Evolutionary conservation across 1,140 invertebrate species (phyloP), one percentile per base, ranked within the genome.

Genomic region (Euwallacea fornicatus): DNA sequence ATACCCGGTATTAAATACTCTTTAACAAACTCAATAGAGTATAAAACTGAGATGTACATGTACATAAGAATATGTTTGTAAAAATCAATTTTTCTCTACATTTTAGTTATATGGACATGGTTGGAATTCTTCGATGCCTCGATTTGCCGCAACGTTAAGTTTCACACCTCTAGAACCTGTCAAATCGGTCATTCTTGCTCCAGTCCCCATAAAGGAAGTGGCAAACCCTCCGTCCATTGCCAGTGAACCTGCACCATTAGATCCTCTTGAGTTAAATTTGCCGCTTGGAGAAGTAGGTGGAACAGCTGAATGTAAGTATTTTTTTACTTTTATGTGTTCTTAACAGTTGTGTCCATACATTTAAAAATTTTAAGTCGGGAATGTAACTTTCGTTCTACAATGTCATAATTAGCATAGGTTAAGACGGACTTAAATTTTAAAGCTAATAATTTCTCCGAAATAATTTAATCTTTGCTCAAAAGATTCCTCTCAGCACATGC

Each of bases 111-210:
- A 91, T 84, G 91, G 90, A 16, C 88, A 90, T 43, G 87, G 90
- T 73, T 92, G 91, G 91, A 91, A 89, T 81, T 82, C 86, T 41
- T 87, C 86, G 47, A 88, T 92, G 84, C 92, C 91, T 50, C 87
- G 89, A 79, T 93, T 91, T 84, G 91, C 92, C 11, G 88, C 90
- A 9, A 93, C 92, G 81, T 82, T 93, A 56, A 88, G 89, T 71
- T 87, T 86, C 62, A 88, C 87, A 69, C 91, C 91, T 2, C 82
- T 93, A 7, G 90, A 93, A 78, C 92, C 92, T 0, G 84, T 90
- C 47, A 92, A 90, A 82, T 87, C 77, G 3, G 81, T 74, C 74
- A 47, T 67, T 53, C 64, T 75, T 73, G 83, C 59, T 74, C 70
- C 61, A 9, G 13, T 58, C 2, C 41, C 70, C 16, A 33, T 46